Evolutionary conservation across 2,888 invertebrate genomes (phyloP).

Genomic region (Tetranychus truncatus): DNA sequence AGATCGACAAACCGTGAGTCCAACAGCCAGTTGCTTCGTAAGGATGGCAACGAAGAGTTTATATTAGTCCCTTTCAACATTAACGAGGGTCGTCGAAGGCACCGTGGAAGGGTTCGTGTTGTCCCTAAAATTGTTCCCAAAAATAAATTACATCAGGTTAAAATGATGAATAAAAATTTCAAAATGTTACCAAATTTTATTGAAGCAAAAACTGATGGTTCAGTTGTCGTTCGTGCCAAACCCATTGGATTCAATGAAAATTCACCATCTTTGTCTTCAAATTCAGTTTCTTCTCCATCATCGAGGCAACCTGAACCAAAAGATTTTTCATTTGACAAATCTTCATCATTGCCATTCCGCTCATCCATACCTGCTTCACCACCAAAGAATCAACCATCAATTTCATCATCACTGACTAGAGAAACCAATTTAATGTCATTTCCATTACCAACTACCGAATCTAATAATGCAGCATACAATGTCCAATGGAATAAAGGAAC

Average conservation of each 20-base stretch:
- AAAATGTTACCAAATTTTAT: neutral
- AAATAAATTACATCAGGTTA: neutral
- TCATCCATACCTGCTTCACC: neutral
- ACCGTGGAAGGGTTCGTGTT: constrained; percentile 14
- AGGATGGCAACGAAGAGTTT: neutral
- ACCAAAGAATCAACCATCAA: neutral
- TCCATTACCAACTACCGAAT: neutral
- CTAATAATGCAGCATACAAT: neutral
- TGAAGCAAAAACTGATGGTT: neutral
- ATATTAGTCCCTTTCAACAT: neutral
- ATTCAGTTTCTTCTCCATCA: neutral
- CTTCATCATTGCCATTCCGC: neutral
- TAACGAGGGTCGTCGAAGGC: neutral
- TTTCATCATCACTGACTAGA: neutral
- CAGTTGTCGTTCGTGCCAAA: neutral
- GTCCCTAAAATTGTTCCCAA: constrained; percentile 12
- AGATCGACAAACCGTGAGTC: neutral
- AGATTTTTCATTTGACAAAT: neutral
- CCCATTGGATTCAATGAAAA: neutral
- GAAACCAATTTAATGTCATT: neutral
- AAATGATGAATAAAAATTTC: neutral
- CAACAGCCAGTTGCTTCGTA: neutral
- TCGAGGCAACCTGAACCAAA: neutral
- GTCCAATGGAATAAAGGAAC: neutral
- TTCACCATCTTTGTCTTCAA: neutral